Base-by-base conservation (phyloP, 2,797 vertebrate genomes). In the Strix occidentalis region DNA sequence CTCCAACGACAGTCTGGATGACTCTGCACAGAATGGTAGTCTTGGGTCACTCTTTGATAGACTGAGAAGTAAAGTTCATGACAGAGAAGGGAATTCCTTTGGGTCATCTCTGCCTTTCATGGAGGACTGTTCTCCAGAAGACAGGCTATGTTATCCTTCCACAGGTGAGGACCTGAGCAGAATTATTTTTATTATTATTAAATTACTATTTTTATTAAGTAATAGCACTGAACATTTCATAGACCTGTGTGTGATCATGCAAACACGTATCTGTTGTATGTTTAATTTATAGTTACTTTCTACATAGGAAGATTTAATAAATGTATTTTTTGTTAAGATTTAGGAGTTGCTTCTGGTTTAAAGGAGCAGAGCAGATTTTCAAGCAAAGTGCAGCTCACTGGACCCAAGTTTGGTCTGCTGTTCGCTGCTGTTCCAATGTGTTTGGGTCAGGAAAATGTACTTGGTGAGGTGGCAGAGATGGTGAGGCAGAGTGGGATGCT, bases 21-120 rank as follows among this genome's bases (percentile, higher is more conserved):
- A 87, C 45, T 65, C 92, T 60, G 76, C 75, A 69, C 96, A 81
- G 25, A 97, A 87, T 46, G 91, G 84, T 50, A 98, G 98, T 81
- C 92, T 98, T 72, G 96, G 95, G 93, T 97, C 93, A 1, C 95
- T 99, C 51, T 98, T 99, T 18, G 94, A 94, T 61, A 98, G 97
- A 82, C 91, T 98, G 71, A 97, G 96, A 54, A 97, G 58, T 70
- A 97, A 94, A 87, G 54, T 31, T 69, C 21, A 1, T 29, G 90
- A 96, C 5, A 87, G 41, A 64, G 93, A 96, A 84, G 19, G 9
- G 8, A 84, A 89, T 50, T 50, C 64, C 58, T 84, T 60, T 15
- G 11, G 78, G 84, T 84, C 77, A 28, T 29, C 74, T 91, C 33
- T 41, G 39, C 89, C 53, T 69, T 58, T 61, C 14, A 3, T 16